Percentiles rank a stretch among this genome's conserved stretches.
Conservation (phyloP, 2,113 vertebrate genomes). For the Dolichotis patagonum region DNA sequence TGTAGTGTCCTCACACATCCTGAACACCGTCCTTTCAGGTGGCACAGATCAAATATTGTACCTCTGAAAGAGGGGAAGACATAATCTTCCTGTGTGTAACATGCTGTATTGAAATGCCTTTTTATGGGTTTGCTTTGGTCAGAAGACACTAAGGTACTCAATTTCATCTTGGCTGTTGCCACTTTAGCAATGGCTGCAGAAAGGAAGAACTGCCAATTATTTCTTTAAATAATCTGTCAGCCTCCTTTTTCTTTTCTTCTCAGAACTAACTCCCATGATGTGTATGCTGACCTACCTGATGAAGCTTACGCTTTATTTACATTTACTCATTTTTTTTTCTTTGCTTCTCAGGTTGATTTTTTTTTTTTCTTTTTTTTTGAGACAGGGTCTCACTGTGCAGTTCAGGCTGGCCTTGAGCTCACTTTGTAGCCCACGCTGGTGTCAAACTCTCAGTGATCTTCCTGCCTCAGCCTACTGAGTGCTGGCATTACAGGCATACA, state of each 20-base stretch:
- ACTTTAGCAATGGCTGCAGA: not conserved
- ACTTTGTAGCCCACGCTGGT: too few species aligned
- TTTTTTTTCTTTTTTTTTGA: too few species aligned
- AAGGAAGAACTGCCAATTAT: not conserved
- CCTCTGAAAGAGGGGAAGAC: conserved; percentile 93
- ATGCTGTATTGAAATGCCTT: conserved; percentile 89
- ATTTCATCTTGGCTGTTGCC: conserved; percentile 94
- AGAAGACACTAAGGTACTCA: conserved; percentile 96
- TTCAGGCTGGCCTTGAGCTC: too few species aligned
- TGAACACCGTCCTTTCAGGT: conserved; percentile 98
- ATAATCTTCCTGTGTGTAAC: conserved; percentile 96
- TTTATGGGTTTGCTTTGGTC: conserved; percentile 98
- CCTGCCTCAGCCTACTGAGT: too few species aligned
- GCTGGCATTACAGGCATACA: too few species aligned
- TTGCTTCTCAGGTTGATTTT: not conserved
- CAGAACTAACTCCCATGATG: not conserved
- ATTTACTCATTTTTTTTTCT: conserved; percentile 16
- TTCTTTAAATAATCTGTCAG: conserved; percentile 11
- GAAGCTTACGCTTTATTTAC: not conserved
- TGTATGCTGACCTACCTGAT: not conserved
- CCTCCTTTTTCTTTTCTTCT: not conserved
- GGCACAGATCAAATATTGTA: conserved; percentile 98
- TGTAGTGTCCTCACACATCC: conserved; percentile 84
- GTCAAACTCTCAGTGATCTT: too few species aligned
- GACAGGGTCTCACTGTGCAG: too few species aligned